phyloP scores from a whole-genome alignment of 1,140 invertebrate genomes.

The Tetranychus urticae region DNA sequence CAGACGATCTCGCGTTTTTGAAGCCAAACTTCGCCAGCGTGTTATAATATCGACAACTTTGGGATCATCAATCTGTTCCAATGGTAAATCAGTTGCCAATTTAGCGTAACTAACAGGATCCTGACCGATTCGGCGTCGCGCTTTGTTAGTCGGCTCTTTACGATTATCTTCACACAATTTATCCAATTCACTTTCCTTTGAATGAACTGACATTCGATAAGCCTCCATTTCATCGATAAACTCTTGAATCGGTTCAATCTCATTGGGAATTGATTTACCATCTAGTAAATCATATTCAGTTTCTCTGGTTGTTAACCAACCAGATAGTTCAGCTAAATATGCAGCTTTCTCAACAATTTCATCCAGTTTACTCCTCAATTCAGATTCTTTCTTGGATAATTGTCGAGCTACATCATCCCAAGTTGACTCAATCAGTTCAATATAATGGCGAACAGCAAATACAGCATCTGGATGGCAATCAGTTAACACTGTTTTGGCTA shows the following conservation, averaged over 20 bases:
- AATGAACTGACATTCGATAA: conserved; percentile 73
- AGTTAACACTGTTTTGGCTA: conserved; percentile 51
- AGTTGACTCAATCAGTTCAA: conserved; percentile 75
- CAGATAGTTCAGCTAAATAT: conserved; percentile 66
- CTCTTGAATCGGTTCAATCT: conserved; percentile 55
- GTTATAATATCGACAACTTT: conserved; percentile 73
- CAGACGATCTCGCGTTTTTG: conserved; percentile 83
- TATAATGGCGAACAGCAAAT: conserved; percentile 84
- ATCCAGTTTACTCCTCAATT: conserved; percentile 45
- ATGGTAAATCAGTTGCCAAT: conserved; percentile 17
- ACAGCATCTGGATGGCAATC: conserved; percentile 82
- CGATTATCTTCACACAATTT: conserved; percentile 27
- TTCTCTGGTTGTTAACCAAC: conserved; percentile 73
- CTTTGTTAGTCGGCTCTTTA: not conserved
- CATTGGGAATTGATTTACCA: conserved; percentile 65
- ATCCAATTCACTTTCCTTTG: conserved; percentile 61
- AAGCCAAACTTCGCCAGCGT: conserved; percentile 88
- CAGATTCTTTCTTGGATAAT: conserved; percentile 41
- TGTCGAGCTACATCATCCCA: conserved; percentile 55
- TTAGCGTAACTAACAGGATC: not conserved
- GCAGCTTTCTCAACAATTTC: conserved; percentile 27
- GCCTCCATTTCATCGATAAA: conserved; percentile 69
- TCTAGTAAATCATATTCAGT: conserved; percentile 51
- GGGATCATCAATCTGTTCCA: conserved; percentile 65
- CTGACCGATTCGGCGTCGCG: not conserved